phyloP scores from a whole-genome alignment of 2,888 invertebrate species.

The Carterocephalus palaemon region DNA sequence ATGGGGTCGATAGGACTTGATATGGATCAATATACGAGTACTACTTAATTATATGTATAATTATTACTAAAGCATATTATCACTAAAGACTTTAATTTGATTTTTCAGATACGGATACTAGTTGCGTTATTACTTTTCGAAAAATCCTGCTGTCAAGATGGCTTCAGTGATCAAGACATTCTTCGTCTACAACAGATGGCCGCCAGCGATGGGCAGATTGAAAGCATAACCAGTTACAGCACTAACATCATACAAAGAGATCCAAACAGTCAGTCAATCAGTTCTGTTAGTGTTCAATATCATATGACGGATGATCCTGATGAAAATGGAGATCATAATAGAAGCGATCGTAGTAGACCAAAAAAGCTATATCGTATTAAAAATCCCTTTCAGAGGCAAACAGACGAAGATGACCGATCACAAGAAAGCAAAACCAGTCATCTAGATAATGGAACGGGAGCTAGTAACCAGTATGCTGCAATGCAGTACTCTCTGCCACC shows the following conservation, averaged over 20 bases:
- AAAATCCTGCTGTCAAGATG: constrained; percentile 61
- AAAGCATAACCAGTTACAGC: constrained; percentile 54
- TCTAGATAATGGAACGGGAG: constrained; percentile 62
- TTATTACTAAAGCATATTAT: too few species aligned
- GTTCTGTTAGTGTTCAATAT: constrained; percentile 56
- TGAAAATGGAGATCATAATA: constrained; percentile 51
- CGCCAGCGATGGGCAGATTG: constrained; percentile 53
- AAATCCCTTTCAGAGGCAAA: constrained; percentile 65
- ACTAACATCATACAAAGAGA: constrained; percentile 56
- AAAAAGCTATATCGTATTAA: constrained; percentile 68
- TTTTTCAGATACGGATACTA: constrained; percentile 73
- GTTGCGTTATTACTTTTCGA: constrained; percentile 56
- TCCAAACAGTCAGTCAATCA: constrained; percentile 53
- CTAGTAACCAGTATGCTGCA: constrained; percentile 73
- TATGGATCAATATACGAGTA: too few species aligned
- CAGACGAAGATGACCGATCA: constrained; percentile 44
- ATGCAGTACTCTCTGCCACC: constrained; percentile 73
- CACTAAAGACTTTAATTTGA: constrained; percentile 31
- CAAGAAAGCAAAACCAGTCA: constrained; percentile 43
- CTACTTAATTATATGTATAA: too few species aligned
- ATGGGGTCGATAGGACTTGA: too few species aligned
- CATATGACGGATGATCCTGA: constrained; percentile 55
- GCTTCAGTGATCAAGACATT: constrained; percentile 58
- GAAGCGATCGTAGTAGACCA: constrained; percentile 49
- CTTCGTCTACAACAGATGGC: constrained; percentile 59